Evolutionary conservation across 2,888 invertebrate genomes (phyloP).

Genomic region (Anoplius nigerrimus): DNA sequence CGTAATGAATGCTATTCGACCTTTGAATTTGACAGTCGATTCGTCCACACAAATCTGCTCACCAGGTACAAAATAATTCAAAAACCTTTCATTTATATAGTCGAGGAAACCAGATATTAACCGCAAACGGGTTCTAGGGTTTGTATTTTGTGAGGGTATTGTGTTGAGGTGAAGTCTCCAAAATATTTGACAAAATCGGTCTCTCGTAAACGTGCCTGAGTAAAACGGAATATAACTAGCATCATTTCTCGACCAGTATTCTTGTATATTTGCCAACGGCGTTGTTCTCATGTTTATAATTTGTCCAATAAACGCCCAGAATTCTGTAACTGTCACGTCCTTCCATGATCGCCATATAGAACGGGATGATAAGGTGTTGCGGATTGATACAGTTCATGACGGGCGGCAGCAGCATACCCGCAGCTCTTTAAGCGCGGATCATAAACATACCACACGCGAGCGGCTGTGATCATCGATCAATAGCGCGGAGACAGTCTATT

Average conservation of each 20-base stretch:
- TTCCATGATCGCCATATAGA: slow-evolving; percentile 27
- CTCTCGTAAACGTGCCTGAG: slow-evolving; percentile 5
- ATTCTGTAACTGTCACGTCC: not conserved
- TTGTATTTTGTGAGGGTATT: slow-evolving; percentile 16
- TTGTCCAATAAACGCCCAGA: not conserved
- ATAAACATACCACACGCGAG: no score
- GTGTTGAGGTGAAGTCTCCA: slow-evolving; percentile 41
- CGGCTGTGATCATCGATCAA: no score
- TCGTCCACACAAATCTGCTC: no score
- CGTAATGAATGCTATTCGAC: no score
- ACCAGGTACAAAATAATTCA: no score
- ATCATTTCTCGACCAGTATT: slow-evolving; percentile 36
- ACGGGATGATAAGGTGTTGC: slow-evolving; percentile 5
- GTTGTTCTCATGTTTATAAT: no score
- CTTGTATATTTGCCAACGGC: slow-evolving; percentile 35
- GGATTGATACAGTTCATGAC: no score
- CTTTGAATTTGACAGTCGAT: no score
- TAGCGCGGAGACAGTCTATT: no score
- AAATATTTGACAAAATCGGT: slow-evolving; percentile 38
- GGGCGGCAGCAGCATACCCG: no score
- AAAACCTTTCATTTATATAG: slow-evolving; percentile 30
- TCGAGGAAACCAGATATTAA: slow-evolving; percentile 25
- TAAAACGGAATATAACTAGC: slow-evolving; percentile 31
- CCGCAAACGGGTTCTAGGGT: slow-evolving; percentile 25
- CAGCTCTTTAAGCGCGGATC: no score